Evolutionary conservation across 2,113 vertebrate species (phyloP).

Genomic region (Oxygymnocypris stewartii): DNA sequence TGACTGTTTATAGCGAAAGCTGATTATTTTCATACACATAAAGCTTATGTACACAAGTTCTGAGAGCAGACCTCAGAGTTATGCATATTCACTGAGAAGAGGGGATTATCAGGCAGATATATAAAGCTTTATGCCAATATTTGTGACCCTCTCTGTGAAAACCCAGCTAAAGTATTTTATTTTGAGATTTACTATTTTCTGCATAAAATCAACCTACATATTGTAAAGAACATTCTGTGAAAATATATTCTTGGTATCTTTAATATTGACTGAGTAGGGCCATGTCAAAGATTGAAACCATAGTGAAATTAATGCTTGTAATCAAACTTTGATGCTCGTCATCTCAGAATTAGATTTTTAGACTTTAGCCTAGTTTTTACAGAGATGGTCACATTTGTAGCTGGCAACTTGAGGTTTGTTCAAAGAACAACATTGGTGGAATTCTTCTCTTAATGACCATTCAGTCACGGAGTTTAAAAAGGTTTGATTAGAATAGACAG

Average conservation of each 20-base stretch:
- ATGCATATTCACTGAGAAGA: not conserved
- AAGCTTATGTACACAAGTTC: not conserved
- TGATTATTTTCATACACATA: slow-evolving; percentile 1
- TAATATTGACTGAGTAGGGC: too few species aligned
- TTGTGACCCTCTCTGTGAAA: not conserved
- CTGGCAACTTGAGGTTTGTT: not conserved
- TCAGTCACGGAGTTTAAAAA: not conserved
- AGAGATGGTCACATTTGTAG: not conserved
- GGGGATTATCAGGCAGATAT: not conserved
- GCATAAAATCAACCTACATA: too few species aligned
- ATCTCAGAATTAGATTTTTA: too few species aligned
- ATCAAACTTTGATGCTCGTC: too few species aligned
- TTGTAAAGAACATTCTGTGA: too few species aligned
- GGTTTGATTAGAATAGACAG: not conserved
- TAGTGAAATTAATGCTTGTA: too few species aligned
- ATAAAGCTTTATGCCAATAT: slow-evolving; percentile 8
- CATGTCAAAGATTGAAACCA: too few species aligned
- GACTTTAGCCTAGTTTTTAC: too few species aligned
- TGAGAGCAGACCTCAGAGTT: slow-evolving; percentile 1
- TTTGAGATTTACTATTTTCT: too few species aligned
- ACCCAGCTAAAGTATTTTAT: too few species aligned
- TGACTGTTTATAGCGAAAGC: not conserved
- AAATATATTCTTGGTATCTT: too few species aligned
- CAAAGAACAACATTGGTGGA: not conserved
- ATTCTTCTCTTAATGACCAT: not conserved